Evolutionary conservation across 2,888 invertebrate species (phyloP).

Genomic region (Amblyteles armatorius): DNA sequence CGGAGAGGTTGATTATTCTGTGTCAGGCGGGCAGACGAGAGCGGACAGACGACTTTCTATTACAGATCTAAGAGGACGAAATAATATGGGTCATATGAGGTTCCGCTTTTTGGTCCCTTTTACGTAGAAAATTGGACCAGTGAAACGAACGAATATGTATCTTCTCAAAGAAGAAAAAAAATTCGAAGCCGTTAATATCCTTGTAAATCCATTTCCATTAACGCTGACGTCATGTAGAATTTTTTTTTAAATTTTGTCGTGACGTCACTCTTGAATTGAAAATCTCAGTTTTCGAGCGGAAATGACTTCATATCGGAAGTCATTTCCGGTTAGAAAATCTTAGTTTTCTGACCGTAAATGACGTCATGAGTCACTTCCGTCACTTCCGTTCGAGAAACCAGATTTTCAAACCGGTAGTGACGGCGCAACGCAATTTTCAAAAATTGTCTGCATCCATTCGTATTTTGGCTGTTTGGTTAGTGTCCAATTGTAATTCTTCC

Average conservation of each 20-base stretch:
- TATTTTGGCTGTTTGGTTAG: slow-evolving; percentile 3
- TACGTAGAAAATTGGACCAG: not conserved
- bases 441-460: not conserved
- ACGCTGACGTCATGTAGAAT: too few relatives aligned
- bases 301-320: too few relatives aligned
- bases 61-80: not conserved
- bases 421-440: too few relatives aligned
- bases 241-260: too few relatives aligned
- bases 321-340: too few relatives aligned
- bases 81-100: not conserved
- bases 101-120: not conserved
- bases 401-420: too few relatives aligned
- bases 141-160: not conserved
- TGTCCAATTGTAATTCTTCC: slow-evolving; percentile 19
- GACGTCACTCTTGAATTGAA: not conserved
- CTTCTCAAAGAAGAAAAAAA: not conserved
- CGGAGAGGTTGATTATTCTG: slow-evolving; percentile 41
- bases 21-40: not conserved
- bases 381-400: too few relatives aligned
- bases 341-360: too few relatives aligned
- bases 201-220: not conserved
- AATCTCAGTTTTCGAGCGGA: too few relatives aligned
- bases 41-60: slow-evolving; percentile 40
- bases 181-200: not conserved
- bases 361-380: too few relatives aligned